Conservation (phyloP, 2,113 vertebrate genomes). For the Ariopsis seemanni region DNA sequence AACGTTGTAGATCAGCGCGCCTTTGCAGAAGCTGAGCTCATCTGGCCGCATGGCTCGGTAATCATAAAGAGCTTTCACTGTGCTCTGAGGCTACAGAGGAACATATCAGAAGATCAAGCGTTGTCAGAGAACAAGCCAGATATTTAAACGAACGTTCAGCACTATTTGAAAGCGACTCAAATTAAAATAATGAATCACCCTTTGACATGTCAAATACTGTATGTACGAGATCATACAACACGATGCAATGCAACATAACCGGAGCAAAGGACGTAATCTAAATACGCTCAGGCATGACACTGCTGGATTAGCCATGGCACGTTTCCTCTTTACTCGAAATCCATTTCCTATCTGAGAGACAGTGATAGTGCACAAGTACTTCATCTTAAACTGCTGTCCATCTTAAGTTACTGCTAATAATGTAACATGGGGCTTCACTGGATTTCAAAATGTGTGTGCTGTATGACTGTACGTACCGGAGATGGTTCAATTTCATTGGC, state of each 20-base stretch:
- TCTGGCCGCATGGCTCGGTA: conserved; percentile 83
- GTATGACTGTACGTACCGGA: conserved; percentile 70
- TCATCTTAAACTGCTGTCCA: conserved; percentile 23
- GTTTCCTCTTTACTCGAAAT: conserved; percentile 48
- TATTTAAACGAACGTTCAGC: not conserved
- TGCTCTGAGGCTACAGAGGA: conserved; percentile 80
- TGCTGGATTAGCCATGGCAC: conserved; percentile 17
- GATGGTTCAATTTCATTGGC: conserved; percentile 88
- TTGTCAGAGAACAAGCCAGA: not conserved
- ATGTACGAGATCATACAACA: not conserved
- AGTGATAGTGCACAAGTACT: conserved; percentile 41
- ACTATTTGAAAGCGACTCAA: not conserved
- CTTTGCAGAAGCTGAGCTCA: conserved; percentile 86
- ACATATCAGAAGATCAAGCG: conserved; percentile 31
- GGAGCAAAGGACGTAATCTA: conserved; percentile 11
- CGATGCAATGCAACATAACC: not conserved
- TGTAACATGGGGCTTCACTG: not conserved
- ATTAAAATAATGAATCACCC: not conserved
- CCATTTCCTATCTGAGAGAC: conserved; percentile 50
- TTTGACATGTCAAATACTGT: not conserved
- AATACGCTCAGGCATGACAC: conserved; percentile 34
- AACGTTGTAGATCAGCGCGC: conserved; percentile 91
- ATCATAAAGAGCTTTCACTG: conserved; percentile 86
- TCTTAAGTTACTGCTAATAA: not conserved
- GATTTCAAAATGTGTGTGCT: not conserved